Evolutionary conservation across 2,888 invertebrate species (phyloP).

Genomic region (Rapana venosa): DNA sequence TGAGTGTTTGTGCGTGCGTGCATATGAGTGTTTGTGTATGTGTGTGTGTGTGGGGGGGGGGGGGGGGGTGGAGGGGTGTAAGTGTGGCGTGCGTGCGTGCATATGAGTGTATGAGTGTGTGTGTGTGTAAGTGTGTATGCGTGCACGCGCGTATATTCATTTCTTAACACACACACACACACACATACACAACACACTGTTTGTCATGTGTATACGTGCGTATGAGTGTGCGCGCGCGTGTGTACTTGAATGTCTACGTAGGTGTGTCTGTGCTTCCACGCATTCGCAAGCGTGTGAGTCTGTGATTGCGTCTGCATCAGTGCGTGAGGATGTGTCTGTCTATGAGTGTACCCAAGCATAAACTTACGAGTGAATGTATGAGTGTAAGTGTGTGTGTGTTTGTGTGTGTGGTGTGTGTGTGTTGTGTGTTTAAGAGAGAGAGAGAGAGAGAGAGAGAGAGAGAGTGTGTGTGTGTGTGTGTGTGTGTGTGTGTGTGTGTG

Average conservation of each 20-base stretch:
- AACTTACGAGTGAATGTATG: neutral
- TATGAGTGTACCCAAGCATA: neutral
- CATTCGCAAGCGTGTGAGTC: neutral
- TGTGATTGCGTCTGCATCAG: neutral
- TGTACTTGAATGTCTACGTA: neutral
- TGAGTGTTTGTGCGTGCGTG: too few species aligned
- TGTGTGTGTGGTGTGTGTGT: neutral
- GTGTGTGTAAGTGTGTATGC: too few species aligned
- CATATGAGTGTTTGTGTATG: too few species aligned
- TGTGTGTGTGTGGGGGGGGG: too few species aligned
- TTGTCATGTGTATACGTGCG: too few species aligned
- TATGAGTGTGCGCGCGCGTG: too few species aligned
- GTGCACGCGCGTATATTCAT: too few species aligned
- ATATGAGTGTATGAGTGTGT: too few species aligned
- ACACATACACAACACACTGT: too few species aligned
- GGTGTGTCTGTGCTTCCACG: neutral
- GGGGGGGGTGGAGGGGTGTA: too few species aligned
- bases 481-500: conserved; percentile 11
- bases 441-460: neutral
- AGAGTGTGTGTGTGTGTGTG: neutral
- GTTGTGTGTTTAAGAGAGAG: neutral
- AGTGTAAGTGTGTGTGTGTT: neutral
- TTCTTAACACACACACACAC: too few species aligned
- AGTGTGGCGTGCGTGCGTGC: too few species aligned
- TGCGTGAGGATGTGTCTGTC: neutral